Base-by-base conservation (phyloP, 2,113 vertebrate genomes). In the Andinoacara biseriatus region DNA sequence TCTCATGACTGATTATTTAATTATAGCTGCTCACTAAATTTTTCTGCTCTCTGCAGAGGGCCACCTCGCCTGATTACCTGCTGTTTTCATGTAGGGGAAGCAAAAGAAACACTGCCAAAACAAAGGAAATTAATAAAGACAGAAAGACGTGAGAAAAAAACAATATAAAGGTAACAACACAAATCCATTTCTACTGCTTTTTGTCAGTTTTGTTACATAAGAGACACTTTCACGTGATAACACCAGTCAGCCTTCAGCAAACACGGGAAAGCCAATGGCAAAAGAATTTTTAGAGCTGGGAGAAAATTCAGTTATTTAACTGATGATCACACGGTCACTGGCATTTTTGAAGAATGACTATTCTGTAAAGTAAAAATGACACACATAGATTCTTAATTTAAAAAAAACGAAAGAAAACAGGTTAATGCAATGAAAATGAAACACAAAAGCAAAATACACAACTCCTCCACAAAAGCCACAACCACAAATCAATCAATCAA, bases 381-480 rank as follows among this genome's bases (percentile, higher is more conserved):
- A 69, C 29, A 29, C 65, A 69, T 9, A 46, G 24, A 24, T 11
- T 49, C 26, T 22, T 49, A 52, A 8, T 67, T 15, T 15, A 69
- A 43, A 10, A 43, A 14, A 14, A 43, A 69, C 46, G 11, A 5
- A 43, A 65, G 5, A 14, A 24, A 43, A 67, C 14, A 80, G 33
- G 35, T 58, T 2, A 29, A 81, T 46, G 54, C 24, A 65, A 74
- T 76, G 78, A 65, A 54, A 46, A 74, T 74, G 29, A 76, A 61
- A 79, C 62, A 88, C 61, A 77, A 79, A 75, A 82, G 31, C 77
- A 79, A 77, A 78, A 69, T 10, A 49, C 26, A 89, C 40, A 78
- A 38, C 58, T 80, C 33, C 67, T 80, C 69, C 58, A 82, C 62
- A 75, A 75, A 76, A 29, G 35, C 49, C 58, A 84, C 46, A 5